A percentile compares a stretch with the other conserved stretches of the same genome.
Evolutionary conservation across 2,797 vertebrate species (phyloP).

Genomic region (Dryobates pubescens): DNA sequence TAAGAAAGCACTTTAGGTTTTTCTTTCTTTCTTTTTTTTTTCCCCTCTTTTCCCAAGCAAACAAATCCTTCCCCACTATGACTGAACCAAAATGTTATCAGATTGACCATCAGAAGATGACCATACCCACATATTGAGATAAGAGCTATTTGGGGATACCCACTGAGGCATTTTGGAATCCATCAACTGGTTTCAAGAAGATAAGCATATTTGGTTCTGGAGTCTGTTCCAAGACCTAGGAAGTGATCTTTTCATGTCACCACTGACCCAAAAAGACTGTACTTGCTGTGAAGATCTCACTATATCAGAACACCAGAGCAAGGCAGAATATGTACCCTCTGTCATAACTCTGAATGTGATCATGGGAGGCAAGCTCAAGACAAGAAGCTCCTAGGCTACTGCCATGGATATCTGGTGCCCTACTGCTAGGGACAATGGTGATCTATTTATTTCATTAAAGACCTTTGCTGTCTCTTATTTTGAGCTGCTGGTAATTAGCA

Average conservation of each 20-base stretch:
- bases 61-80: not conserved
- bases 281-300: not conserved
- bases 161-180: not conserved
- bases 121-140: not conserved
- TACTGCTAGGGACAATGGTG: not conserved
- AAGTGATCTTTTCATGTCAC: not conserved
- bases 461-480: not conserved
- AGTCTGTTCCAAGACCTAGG: not conserved
- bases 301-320: not conserved
- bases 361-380: not conserved
- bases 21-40: not conserved
- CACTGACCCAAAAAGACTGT: not conserved
- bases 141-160: not conserved
- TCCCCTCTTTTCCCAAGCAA: not conserved
- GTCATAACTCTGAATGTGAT: not conserved
- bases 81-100: not conserved
- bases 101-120: not conserved
- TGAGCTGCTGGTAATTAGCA: constrained; percentile 31
- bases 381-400: not conserved
- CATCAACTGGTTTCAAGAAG: not conserved
- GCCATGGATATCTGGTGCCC: not conserved
- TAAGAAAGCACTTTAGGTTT: not conserved
- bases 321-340: not conserved
- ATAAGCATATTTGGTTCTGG: not conserved
- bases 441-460: constrained; percentile 47